Evolutionary conservation across 2,888 invertebrate genomes (phyloP).

Genomic region (Calliopum simillimum): DNA sequence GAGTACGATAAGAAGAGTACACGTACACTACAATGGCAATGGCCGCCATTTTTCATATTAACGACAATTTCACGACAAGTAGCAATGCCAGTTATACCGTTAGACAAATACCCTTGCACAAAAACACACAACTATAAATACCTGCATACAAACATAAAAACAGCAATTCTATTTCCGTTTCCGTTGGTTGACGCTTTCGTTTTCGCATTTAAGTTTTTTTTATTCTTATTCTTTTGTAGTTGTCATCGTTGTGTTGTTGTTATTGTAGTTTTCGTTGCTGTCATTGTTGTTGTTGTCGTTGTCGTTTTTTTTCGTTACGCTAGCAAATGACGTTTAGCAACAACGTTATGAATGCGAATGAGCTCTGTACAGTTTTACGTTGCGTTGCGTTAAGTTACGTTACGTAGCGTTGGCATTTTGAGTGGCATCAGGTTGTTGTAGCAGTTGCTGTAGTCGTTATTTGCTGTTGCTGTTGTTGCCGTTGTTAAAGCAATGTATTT

Average conservation of each 20-base stretch:
- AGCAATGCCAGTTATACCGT: conserved; percentile 43
- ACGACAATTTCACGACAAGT: conserved; percentile 47
- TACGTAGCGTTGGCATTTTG: conserved; percentile 24
- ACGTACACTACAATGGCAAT: conserved; percentile 28
- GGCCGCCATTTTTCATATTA: conserved; percentile 32
- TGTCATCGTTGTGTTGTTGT: conserved; percentile 11
- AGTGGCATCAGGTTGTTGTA: conserved; percentile 10
- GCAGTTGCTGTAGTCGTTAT: conserved; percentile 1
- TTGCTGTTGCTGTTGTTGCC: neutral
- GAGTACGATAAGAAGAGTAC: neutral
- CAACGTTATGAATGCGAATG: conserved; percentile 33
- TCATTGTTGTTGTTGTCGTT: conserved; percentile 13
- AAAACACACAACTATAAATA: conserved; percentile 29
- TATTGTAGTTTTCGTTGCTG: neutral
- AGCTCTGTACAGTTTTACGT: conserved; percentile 2
- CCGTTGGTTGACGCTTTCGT: conserved; percentile 23
- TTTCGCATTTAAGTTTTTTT: neutral
- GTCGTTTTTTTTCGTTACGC: conserved; percentile 3
- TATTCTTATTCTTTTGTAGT: conserved; percentile 3
- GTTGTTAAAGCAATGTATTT: too few species aligned
- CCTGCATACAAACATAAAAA: conserved; percentile 39
- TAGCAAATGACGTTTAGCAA: conserved; percentile 28
- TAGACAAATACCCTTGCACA: conserved; percentile 13
- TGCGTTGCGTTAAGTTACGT: neutral
- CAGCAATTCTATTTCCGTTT: conserved; percentile 37